These are phyloP conservation scores for Oncorhynchus clarkii DNA, from an alignment of 2,113 vertebrate genomes.

Conservation along the genomic window DNA sequence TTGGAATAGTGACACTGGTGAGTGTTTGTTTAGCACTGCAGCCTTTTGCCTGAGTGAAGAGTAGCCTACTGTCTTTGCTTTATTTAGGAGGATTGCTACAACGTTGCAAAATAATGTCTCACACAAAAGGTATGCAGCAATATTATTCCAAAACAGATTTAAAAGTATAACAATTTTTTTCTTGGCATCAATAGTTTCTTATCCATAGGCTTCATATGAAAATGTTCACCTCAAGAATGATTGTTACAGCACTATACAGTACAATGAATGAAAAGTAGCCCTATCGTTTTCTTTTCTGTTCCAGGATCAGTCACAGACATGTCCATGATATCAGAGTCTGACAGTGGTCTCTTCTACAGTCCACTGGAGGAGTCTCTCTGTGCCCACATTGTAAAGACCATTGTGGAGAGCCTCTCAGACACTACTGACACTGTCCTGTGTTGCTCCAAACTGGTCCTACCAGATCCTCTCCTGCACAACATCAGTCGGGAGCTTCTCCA, in stretches of 20 bases:
- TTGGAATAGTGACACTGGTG: slow-evolving; percentile 55
- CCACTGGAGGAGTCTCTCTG: slow-evolving; percentile 86
- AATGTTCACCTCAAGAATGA: too few species aligned
- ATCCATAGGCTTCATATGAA: too few species aligned
- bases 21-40: slow-evolving; percentile 9
- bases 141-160: too few species aligned
- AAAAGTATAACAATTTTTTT: too few species aligned
- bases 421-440: slow-evolving; percentile 72
- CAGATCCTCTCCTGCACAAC: slow-evolving; percentile 75
- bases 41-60: too few species aligned
- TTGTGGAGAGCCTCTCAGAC: slow-evolving; percentile 76
- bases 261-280: background rate
- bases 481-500: slow-evolving; percentile 85
- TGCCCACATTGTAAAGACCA: slow-evolving; percentile 72
- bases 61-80: too few species aligned
- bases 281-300: background rate
- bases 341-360: slow-evolving; percentile 76
- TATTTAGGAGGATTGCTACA: background rate
- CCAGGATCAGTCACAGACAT: slow-evolving; percentile 74
- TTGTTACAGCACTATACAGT: too few species aligned
- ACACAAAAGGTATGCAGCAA: background rate
- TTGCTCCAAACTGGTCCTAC: slow-evolving; percentile 81
- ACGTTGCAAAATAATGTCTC: background rate
- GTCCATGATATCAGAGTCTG: slow-evolving; percentile 74
- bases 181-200: too few species aligned